phyloP scores from a whole-genome alignment of 1,140 invertebrate species.

The Carposina sasakii region DNA sequence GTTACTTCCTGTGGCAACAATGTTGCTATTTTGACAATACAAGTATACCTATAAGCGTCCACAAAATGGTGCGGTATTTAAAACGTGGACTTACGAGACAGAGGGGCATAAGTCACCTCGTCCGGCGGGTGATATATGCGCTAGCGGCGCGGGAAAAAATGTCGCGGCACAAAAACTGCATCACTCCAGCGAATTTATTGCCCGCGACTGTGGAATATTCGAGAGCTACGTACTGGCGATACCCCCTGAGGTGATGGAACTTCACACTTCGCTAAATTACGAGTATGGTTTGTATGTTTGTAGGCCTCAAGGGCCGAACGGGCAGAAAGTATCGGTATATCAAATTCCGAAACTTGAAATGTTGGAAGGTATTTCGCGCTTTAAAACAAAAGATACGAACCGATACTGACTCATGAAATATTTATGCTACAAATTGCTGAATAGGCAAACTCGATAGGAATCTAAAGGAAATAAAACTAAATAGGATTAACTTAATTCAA shows the following conservation, averaged over 20 bases:
- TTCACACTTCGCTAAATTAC: slow-evolving; percentile 69
- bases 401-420: too few relatives aligned
- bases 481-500: too few relatives aligned
- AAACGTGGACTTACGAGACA: slow-evolving; percentile 38
- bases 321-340: not conserved
- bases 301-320: slow-evolving; percentile 11
- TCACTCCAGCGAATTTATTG: slow-evolving; percentile 64
- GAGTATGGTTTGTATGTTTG: too few relatives aligned
- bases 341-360: slow-evolving; percentile 19
- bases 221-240: slow-evolving; percentile 19
- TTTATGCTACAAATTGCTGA: too few relatives aligned
- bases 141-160: slow-evolving; percentile 68
- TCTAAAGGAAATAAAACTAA: too few relatives aligned
- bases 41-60: slow-evolving; percentile 24
- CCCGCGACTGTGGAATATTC: slow-evolving; percentile 57
- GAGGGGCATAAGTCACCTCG: slow-evolving; percentile 59
- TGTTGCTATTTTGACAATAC: slow-evolving; percentile 29
- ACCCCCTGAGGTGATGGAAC: slow-evolving; percentile 67
- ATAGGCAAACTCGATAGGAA: too few relatives aligned
- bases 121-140: slow-evolving; percentile 54
- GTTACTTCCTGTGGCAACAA: too few relatives aligned
- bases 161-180: slow-evolving; percentile 63
- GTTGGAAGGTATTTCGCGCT: too few relatives aligned
- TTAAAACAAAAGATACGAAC: too few relatives aligned
- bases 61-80: slow-evolving; percentile 53